Base-by-base conservation (phyloP, 2,113 vertebrate species). In the Brachyhypopomus occidentalis region DNA sequence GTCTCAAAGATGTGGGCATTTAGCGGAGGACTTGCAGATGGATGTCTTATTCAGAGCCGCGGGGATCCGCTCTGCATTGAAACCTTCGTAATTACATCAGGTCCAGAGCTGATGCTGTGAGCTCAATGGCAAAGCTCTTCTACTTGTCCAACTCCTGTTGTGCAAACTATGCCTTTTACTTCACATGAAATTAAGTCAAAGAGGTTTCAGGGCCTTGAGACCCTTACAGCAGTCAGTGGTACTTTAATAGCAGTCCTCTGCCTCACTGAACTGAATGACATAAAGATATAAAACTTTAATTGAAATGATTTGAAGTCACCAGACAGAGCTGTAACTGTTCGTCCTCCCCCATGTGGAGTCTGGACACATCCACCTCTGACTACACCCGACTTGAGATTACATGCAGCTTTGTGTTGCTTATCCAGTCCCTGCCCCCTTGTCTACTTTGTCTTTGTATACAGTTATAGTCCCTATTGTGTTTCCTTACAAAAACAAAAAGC, bases 151-250 rank as follows among this genome's bases (percentile, higher is more conserved):
- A 77, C 58, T 48, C 38, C 73, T 62, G 58, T 72, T 73, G 80
- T 72, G 48, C 75, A 73, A 79, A 69, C 77, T 58, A 74, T 78
- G 52, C 79, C 82, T 82, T 88, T 76, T 89, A 84, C 85, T 86
- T 88, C 66, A 60, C 79, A 62, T 5, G 19, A 86, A 86, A 73
- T 56, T 86, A 83, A 88, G 69, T 80, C 84, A 83, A 87, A 84
- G 38, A 83, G 76, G 63, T 75, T 84, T 70, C 71, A 85, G 83
- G 85, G 83, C 77, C 77, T 87, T 77, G 80, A 75, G 45, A 76
- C 72, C n/a, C 22, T 23, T 36, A 36, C 63, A 75, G 72, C 22
- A 79, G 77, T 73, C 78, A 19, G 20, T 23, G 27, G 71, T 9
- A 30, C 25, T 60, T 45, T 66, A 58, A 56, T 19, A 30, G 30